Evolutionary conservation across 2,888 invertebrate genomes (phyloP).

Genomic region (Hyalella azteca): DNA sequence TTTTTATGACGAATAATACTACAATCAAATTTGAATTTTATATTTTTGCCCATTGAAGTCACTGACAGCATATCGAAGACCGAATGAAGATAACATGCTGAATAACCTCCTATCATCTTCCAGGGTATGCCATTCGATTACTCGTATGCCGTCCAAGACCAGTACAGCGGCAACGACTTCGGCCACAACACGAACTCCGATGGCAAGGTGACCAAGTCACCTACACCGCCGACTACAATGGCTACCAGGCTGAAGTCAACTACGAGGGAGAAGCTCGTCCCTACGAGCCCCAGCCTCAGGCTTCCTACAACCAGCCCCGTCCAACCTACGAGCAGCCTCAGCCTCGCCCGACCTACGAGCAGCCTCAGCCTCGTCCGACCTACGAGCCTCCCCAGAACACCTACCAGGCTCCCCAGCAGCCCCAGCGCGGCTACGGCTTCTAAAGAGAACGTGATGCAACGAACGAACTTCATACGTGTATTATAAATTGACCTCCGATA

Average conservation of each 20-base stretch:
- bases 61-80: too few relatives aligned
- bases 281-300: conserved; percentile 33
- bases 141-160: conserved; percentile 39
- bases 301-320: conserved; percentile 31
- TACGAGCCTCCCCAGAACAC: conserved; percentile 38
- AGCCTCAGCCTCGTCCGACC: not conserved
- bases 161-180: conserved; percentile 43
- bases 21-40: too few relatives aligned
- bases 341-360: not conserved
- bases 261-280: conserved; percentile 43
- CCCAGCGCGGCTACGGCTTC: conserved; percentile 1
- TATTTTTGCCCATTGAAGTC: too few relatives aligned
- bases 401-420: conserved; percentile 41
- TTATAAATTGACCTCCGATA: conserved; percentile 36
- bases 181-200: conserved; percentile 41
- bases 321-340: too few relatives aligned
- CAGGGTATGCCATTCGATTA: conserved; percentile 44
- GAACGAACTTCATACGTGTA: conserved; percentile 23
- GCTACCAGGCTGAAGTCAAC: conserved; percentile 39
- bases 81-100: too few relatives aligned
- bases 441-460: not conserved
- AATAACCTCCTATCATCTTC: too few relatives aligned
- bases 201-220: conserved; percentile 38
- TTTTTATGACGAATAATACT: too few relatives aligned
- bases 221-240: conserved; percentile 41